phyloP scores from a whole-genome alignment of 2,797 vertebrate genomes.

The Spea hammondii region DNA sequence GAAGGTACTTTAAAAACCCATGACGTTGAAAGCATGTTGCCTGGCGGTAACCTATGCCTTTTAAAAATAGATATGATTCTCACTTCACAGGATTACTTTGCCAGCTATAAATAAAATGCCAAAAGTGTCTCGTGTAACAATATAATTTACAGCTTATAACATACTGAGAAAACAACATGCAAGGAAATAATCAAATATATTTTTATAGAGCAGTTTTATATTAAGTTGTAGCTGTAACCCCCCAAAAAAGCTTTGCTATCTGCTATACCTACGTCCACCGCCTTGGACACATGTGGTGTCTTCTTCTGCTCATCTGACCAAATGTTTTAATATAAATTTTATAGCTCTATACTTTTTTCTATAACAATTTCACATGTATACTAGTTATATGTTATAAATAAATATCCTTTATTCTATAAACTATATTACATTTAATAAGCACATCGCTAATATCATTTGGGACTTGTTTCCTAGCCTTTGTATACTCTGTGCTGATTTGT shows the following conservation, averaged over 20 bases:
- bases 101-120: neutral
- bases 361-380: too few species aligned
- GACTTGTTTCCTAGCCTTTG: neutral
- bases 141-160: slow-evolving; percentile 1
- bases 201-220: too few species aligned
- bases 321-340: too few species aligned
- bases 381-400: too few species aligned
- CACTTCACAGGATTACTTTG: neutral
- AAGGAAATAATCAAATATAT: neutral
- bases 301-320: too few species aligned
- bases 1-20: neutral
- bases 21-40: slow-evolving; percentile 22
- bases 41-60: neutral
- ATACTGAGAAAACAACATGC: neutral
- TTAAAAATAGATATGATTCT: neutral
- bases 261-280: too few species aligned
- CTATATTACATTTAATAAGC: neutral
- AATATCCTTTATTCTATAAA: too few species aligned
- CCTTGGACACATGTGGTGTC: too few species aligned
- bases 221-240: too few species aligned
- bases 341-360: too few species aligned
- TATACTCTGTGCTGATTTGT: neutral
- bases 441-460: neutral
- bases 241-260: too few species aligned
- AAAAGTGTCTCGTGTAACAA: neutral